Conservation (phyloP, 2,113 vertebrate genomes). For the Cepphus grylle region DNA sequence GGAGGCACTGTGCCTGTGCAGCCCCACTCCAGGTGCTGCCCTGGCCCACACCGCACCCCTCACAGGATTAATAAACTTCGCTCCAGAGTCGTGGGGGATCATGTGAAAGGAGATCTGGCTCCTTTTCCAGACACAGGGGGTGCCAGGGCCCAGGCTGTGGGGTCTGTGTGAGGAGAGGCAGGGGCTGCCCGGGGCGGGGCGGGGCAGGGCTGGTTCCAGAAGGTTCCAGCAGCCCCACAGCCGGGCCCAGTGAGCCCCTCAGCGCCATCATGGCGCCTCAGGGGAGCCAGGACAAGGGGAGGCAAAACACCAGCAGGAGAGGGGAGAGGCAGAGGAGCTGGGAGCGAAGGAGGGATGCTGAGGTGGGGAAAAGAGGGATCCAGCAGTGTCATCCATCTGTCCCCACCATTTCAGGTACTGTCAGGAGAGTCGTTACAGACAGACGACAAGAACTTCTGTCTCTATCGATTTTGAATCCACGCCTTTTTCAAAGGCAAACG, state of each 20-base stretch:
- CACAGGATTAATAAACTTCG: background rate
- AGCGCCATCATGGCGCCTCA: accelerated
- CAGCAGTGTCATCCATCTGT: accelerated
- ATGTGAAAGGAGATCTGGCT: background rate
- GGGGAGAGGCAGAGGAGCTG: background rate
- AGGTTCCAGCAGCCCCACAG: background rate
- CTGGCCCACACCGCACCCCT: accelerated
- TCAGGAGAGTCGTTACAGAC: background rate
- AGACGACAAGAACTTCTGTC: background rate
- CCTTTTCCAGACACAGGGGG: background rate
- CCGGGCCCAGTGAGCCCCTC: accelerated
- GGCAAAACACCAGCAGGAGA: background rate
- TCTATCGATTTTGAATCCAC: background rate
- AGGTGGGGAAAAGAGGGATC: background rate
- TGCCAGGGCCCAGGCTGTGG: background rate
- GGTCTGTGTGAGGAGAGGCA: accelerated
- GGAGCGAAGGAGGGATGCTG: background rate
- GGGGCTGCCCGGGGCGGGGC: background rate
- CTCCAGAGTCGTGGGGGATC: accelerated
- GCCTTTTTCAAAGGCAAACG: background rate
- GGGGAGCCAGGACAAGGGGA: background rate
- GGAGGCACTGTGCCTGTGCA: accelerated
- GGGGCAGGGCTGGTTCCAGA: accelerated
- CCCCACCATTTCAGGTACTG: background rate
- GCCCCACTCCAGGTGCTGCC: accelerated